These are phyloP conservation scores for Megathymus violae DNA, from an alignment of 1,140 invertebrate species.

Conservation along the genomic window DNA sequence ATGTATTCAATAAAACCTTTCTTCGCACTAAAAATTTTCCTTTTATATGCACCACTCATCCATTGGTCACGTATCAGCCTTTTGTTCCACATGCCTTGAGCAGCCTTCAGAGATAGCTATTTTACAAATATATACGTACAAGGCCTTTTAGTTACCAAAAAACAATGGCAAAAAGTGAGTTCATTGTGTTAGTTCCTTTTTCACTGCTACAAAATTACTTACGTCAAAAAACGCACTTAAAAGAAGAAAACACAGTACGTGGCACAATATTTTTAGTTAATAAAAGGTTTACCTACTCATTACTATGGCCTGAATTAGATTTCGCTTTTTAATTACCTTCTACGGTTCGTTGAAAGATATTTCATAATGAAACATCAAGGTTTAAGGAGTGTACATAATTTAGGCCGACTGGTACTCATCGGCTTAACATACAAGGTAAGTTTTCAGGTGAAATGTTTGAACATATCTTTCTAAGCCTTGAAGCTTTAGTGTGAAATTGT, in stretches of 20 bases:
- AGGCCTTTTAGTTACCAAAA: neutral
- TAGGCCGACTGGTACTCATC: neutral
- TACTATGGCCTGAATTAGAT: neutral
- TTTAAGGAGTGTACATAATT: neutral
- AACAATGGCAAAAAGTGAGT: neutral
- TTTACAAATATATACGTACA: neutral
- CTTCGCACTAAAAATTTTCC: neutral
- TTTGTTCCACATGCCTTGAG: conserved; percentile 2
- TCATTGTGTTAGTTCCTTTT: neutral
- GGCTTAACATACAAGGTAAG: neutral
- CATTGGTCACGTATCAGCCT: conserved; percentile 7
- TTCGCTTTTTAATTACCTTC: neutral
- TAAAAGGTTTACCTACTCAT: neutral
- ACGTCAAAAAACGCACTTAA: neutral
- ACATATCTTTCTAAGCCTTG: neutral
- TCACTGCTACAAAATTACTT: neutral
- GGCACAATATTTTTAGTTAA: neutral
- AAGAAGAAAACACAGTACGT: neutral
- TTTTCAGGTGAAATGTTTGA: neutral
- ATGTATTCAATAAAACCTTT: neutral
- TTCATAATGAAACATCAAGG: neutral
- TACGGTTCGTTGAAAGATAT: neutral
- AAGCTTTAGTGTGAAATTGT: neutral
- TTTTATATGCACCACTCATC: neutral
- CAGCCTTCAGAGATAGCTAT: conserved; percentile 3